Base-by-base conservation (phyloP, 2,888 invertebrate species). In the Heteromurus nitidus region DNA sequence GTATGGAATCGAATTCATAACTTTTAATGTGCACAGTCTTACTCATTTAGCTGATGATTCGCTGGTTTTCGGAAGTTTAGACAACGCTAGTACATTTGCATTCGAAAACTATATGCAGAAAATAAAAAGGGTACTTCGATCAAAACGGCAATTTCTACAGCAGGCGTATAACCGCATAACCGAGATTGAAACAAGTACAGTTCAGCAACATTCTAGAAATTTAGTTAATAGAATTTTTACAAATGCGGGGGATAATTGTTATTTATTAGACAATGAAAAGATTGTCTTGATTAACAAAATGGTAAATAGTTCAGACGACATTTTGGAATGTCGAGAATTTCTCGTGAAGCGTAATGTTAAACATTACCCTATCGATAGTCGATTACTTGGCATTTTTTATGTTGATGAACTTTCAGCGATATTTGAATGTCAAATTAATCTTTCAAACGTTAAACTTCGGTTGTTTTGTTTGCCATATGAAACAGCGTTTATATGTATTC, bases 101-200 rank as follows among this genome's bases (percentile, higher is more conserved):
- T 80, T 73, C 24, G 80, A 80, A 44, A 65, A 55, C 24, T 73
- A 36, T 30, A 80, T 80, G 74, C 79, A 79, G 16, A 18, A 16
- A 13, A 13, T 79, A 18, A 79, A 79, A 28, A 69, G 31, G 30
- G n/a, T 62, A 1, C 26, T 77, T 28, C 44, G 60, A 1, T 1
- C 28, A 9, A 26, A 60, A 3, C 28, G 5, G 1, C 44, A 44
- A 1, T 55, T n/a, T 30, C 9, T 76, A 18, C 58, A 76, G 31
- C 76, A 76, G 24, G 67, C 26, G 7, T 16, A 11, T 5, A 67
- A 67, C 5, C 3, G 75, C n/a, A 44, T 76, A 26, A n/a, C 2
- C 16, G 68, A 50, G 16, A 1, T 18, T 2, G 28, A 68, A 50
- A 11, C 9, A 28, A 2, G 20, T 53, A 7, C 9, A 16, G 2